Conservation (phyloP, 2,888 invertebrate species). For the Eulithis prunata region DNA sequence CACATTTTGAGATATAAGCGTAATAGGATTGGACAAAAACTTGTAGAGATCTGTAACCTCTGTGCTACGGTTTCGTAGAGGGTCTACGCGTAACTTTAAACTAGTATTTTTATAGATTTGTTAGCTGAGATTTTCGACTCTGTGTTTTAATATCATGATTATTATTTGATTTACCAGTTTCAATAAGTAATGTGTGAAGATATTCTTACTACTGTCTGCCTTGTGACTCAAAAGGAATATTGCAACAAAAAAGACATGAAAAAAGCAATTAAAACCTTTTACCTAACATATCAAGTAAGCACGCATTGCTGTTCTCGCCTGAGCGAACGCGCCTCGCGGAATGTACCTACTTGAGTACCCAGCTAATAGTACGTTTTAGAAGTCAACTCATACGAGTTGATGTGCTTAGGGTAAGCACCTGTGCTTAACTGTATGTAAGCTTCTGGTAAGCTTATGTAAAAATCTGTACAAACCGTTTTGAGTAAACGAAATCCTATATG, state of each 20-base stretch:
- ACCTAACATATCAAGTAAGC: slow-evolving; percentile 11
- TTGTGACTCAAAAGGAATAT: background rate
- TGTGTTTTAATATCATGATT: too few relatives aligned
- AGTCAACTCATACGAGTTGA: slow-evolving; percentile 27
- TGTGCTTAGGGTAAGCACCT: slow-evolving; percentile 25
- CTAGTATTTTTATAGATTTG: background rate
- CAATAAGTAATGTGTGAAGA: background rate
- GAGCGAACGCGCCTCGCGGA: slow-evolving; percentile 32
- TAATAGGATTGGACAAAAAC: background rate
- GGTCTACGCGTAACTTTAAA: background rate
- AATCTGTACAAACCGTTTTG: background rate
- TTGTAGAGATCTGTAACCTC: background rate
- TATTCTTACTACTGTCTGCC: background rate
- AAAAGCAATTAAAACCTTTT: slow-evolving; percentile 29
- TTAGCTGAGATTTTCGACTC: too few relatives aligned
- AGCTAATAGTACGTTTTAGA: slow-evolving; percentile 13
- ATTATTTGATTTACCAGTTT: too few relatives aligned
- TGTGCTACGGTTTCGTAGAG: background rate
- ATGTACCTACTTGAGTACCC: background rate
- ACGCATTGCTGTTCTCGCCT: slow-evolving; percentile 22
- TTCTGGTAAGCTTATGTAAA: too few relatives aligned
- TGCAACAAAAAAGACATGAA: slow-evolving; percentile 16
- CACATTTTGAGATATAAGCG: background rate
- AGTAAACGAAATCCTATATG: background rate
- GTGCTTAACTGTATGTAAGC: background rate